A percentile compares a stretch with the other conserved stretches of the same genome.
phyloP scores from a whole-genome alignment of 2,797 vertebrate genomes.

The Euthynnus affinis region DNA sequence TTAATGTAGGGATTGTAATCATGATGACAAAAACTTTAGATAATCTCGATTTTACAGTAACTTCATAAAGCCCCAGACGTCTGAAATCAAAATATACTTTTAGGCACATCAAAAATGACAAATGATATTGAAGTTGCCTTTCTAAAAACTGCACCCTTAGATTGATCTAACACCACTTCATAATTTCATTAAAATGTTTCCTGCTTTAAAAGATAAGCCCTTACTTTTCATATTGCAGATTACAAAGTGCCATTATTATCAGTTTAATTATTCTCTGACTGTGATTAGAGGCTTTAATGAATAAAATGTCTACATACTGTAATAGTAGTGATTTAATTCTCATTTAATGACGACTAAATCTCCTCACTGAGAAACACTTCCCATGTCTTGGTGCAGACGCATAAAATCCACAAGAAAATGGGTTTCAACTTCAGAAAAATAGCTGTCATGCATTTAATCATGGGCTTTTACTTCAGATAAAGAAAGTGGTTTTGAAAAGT shows the following conservation, averaged over 20 bases:
- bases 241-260: constrained; percentile 83
- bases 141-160: constrained; percentile 61
- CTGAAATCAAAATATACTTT: constrained; percentile 44
- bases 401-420: constrained; percentile 47
- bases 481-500: constrained; percentile 36
- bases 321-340: constrained; percentile 74
- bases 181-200: constrained; percentile 84
- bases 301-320: constrained; percentile 75
- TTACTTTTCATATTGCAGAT: constrained; percentile 79
- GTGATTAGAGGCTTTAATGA: constrained; percentile 82
- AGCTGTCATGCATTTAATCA: constrained; percentile 31
- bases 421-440: constrained; percentile 49
- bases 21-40: constrained; percentile 43
- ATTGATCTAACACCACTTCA: constrained; percentile 72
- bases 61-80: constrained; percentile 31
- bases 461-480: constrained; percentile 30
- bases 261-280: constrained; percentile 81
- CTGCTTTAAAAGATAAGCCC: constrained; percentile 80
- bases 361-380: constrained; percentile 51
- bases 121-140: constrained; percentile 61
- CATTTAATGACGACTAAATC: constrained; percentile 70
- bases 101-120: constrained; percentile 57
- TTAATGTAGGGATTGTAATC: constrained; percentile 45
- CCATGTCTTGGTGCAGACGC: constrained; percentile 30
- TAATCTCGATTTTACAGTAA: constrained; percentile 38